A percentile compares a stretch with the other conserved stretches of the same genome.
Evolutionary conservation across 53 echinoderm and acorn worm genomes (phyloP).

Genomic region (Luidia sarsii): DNA sequence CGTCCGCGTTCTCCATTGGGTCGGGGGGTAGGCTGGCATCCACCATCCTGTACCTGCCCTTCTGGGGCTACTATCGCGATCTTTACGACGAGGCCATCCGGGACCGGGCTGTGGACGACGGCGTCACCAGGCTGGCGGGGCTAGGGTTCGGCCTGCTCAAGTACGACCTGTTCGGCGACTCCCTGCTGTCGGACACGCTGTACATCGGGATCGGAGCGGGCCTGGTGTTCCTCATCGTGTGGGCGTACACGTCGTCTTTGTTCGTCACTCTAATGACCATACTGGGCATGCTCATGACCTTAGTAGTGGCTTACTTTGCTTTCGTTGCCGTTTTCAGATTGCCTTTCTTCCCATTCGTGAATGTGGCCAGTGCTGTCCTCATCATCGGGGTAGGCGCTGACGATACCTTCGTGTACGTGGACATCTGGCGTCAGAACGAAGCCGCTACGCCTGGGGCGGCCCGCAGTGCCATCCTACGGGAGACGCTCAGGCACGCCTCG

Average conservation of each 20-base stretch:
- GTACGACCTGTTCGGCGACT: constrained; percentile 62
- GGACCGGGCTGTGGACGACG: constrained; percentile 50
- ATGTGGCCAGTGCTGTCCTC: constrained; percentile 70
- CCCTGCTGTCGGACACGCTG: constrained; percentile 60
- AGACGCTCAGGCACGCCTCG: constrained; percentile 73
- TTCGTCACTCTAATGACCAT: constrained; percentile 76
- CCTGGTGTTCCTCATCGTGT: constrained; percentile 69
- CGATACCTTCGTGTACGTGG: constrained; percentile 85
- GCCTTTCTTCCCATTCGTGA: constrained; percentile 89
- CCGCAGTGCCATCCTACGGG: constrained; percentile 16
- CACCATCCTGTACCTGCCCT: constrained; percentile 60
- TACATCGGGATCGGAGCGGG: constrained; percentile 57
- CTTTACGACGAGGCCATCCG: constrained; percentile 57
- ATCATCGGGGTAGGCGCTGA: constrained; percentile 89
- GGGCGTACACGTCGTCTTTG: constrained; percentile 76
- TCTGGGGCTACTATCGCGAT: neutral
- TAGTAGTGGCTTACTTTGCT: constrained; percentile 72
- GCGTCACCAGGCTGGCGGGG: constrained; percentile 58
- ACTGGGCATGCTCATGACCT: constrained; percentile 77
- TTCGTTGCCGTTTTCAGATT: constrained; percentile 68
- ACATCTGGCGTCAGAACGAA: constrained; percentile 68
- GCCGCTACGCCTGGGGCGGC: constrained; percentile 8
- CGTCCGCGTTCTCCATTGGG: constrained; percentile 31
- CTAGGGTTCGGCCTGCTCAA: constrained; percentile 69
- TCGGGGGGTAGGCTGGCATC: constrained; percentile 1